Base-by-base conservation (phyloP, 1,140 invertebrate species). In the Drosophila malerkotliana region DNA sequence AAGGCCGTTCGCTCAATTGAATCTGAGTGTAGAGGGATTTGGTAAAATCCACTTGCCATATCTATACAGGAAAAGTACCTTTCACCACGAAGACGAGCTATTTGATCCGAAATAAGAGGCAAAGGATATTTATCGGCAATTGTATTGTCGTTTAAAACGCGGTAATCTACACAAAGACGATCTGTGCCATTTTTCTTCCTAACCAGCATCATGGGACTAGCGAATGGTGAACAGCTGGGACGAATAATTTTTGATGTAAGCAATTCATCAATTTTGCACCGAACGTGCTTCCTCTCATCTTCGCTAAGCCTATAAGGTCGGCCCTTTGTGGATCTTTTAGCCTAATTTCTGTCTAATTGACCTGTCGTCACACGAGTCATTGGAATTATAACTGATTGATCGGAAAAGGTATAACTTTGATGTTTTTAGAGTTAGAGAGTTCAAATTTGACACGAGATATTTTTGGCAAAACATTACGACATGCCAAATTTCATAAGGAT, bases 201-300 rank as follows among this genome's bases (percentile, higher is more conserved):
- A 28, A 61, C 37, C 1, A 52, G 15, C 34, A 53, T 52, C 14
- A 18, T 18, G 18, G 18, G 18, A 18, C 18, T 44, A 18, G 37
- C 48, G 26, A 52, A 62, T 10, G 39, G 60, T 32, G 51, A 62
- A 7, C 39, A 47, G 6, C 51, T 54, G 8, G 18, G 28, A 8
- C 60, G 34, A 47, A 62, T 62, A 54, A 62, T 24, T 14, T 54
- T 45, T 30, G 37, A n/a, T 14, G 34, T 24, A 12, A 62, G 5
- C 15, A 62, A 30, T 9, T 62, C 60, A 7, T 54, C 15, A n/a
- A 47, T 15, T 45, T 53, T 47, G 44, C 3, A 21, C 12, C 59
- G 59, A 7, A 47, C 51, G 5, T 24, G 12, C 3, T 6, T 39
- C 34, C 41, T 61, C 7, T 61, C 48, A 26, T 61, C 48, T 24